Conservation (phyloP, 2,113 vertebrate genomes). For the Actinemys pallida region DNA sequence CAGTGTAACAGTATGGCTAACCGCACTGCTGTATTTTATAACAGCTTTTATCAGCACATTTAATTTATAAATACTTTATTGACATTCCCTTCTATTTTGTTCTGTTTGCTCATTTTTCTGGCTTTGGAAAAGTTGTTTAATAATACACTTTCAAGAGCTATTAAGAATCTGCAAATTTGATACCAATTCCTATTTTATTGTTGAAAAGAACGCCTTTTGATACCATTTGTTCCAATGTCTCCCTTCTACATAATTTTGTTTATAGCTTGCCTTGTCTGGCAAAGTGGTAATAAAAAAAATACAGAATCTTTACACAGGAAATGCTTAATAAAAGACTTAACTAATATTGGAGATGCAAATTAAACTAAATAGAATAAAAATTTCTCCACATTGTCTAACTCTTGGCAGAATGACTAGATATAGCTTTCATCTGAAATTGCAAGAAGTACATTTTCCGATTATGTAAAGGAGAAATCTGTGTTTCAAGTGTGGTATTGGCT, state of each 20-base stretch:
- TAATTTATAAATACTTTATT: not conserved
- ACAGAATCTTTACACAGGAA: not conserved
- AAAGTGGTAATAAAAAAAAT: rapidly evolving
- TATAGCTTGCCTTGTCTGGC: not conserved
- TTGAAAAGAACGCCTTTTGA: constrained; percentile 31
- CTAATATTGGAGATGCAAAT: not conserved
- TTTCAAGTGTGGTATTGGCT: not conserved
- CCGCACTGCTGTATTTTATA: constrained; percentile 15
- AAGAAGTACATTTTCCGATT: not conserved
- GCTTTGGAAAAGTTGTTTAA: constrained; percentile 31
- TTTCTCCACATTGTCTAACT: not conserved
- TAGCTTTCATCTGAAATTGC: not conserved
- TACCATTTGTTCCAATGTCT: not conserved
- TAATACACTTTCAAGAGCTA: constrained; percentile 27
- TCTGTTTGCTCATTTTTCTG: constrained; percentile 14
- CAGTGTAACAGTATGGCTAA: not conserved
- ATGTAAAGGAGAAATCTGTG: not conserved
- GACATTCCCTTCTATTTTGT: not conserved
- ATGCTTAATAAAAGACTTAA: not conserved
- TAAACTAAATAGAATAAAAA: not conserved
- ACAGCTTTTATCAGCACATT: constrained; percentile 21
- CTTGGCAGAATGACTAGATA: not conserved
- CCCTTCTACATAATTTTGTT: not conserved
- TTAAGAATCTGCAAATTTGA: constrained; percentile 51
- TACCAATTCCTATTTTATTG: constrained; percentile 4